Conservation (phyloP, 2,113 vertebrate genomes). For the Eidolon helvum region DNA sequence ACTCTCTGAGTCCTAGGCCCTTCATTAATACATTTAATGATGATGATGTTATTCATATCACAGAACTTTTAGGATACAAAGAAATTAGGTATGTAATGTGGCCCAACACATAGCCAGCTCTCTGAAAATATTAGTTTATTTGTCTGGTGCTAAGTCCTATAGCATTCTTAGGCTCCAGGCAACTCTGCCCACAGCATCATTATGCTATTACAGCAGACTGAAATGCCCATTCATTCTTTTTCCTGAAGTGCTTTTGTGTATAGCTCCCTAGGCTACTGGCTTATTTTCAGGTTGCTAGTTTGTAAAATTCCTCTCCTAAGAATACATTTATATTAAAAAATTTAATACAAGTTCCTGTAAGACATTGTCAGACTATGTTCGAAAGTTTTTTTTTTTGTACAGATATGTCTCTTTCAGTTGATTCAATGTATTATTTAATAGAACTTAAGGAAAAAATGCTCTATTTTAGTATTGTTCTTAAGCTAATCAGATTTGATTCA, state of each 20-base stretch:
- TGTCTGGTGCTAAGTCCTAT: background rate
- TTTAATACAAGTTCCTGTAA: background rate
- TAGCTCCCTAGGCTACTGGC: background rate
- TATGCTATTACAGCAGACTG: background rate
- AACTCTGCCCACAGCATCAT: background rate
- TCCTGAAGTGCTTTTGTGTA: background rate
- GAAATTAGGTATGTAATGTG: background rate
- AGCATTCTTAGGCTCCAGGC: background rate
- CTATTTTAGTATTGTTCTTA: background rate
- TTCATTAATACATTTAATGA: background rate
- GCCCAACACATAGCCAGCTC: background rate
- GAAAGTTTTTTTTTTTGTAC: background rate
- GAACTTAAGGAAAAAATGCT: background rate
- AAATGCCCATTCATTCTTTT: background rate
- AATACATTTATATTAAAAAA: constrained; percentile 26
- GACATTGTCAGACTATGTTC: background rate
- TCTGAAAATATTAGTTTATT: background rate
- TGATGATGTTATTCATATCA: background rate
- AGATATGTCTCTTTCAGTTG: background rate
- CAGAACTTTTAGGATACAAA: background rate
- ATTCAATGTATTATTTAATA: background rate
- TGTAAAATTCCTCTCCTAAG: constrained; percentile 12
- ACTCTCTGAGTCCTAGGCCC: background rate
- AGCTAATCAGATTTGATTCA: background rate
- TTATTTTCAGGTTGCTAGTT: constrained; percentile 34